Conservation (phyloP, 1,140 invertebrate genomes). For the Delia radicum region DNA sequence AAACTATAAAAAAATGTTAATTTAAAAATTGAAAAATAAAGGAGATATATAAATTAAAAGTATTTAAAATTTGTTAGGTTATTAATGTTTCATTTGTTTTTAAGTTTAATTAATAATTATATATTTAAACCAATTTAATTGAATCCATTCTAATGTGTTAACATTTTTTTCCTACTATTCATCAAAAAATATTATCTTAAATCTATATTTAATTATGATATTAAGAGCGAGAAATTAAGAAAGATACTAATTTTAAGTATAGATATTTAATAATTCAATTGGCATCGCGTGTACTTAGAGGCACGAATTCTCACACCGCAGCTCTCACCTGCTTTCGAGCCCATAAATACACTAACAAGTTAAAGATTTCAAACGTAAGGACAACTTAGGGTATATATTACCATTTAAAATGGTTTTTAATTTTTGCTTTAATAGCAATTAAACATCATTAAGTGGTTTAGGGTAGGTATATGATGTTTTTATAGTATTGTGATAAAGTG, state of each 20-base stretch:
- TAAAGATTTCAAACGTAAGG: conserved; percentile 27
- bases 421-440: neutral
- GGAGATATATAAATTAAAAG: too few relatives aligned
- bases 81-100: neutral
- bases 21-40: too few relatives aligned
- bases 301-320: conserved; percentile 36
- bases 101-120: neutral
- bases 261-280: conserved; percentile 19
- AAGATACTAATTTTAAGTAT: neutral
- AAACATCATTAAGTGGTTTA: neutral
- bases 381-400: neutral
- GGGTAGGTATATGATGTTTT: neutral
- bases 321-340: conserved; percentile 36
- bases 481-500: neutral
- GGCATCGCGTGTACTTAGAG: conserved; percentile 34
- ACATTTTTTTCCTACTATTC: neutral
- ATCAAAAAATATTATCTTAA: neutral
- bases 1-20: too few relatives aligned
- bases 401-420: neutral
- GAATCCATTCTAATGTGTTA: neutral
- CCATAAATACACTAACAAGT: conserved; percentile 31
- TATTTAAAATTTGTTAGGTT: neutral
- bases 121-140: neutral
- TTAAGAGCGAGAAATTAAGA: neutral
- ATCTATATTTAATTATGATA: neutral